Percentiles rank a stretch among this genome's conserved stretches.
These are phyloP conservation scores for Nephotettix cincticeps DNA, from an alignment of 1,140 invertebrate genomes.

Conservation along the genomic window DNA sequence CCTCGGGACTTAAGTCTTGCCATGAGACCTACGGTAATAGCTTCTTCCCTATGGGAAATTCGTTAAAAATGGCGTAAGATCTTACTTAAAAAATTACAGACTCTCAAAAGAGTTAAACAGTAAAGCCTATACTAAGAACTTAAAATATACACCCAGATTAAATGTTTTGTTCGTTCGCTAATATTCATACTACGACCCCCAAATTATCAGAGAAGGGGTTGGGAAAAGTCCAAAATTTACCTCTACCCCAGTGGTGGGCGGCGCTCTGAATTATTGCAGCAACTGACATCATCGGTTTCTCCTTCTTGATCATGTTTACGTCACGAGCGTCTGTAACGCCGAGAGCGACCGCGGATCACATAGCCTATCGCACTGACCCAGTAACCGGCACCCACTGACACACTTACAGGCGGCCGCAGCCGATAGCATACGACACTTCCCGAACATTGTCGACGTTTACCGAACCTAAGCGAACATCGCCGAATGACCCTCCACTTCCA, in stretches of 20 bases:
- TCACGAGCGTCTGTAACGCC: not conserved
- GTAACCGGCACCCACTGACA: constrained; percentile 9
- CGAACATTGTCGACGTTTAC: not conserved
- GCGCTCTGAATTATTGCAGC: constrained; percentile 72
- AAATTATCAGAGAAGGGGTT: no score
- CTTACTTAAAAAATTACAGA: no score
- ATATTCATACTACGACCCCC: not conserved
- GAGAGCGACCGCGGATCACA: not conserved
- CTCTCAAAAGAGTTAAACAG: no score
- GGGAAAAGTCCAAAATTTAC: constrained; percentile 38
- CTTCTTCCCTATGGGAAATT: no score
- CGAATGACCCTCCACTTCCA: not conserved
- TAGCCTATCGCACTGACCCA: not conserved
- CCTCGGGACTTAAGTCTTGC: no score
- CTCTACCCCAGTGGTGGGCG: constrained; percentile 57
- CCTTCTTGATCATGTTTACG: constrained; percentile 71
- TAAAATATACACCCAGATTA: no score
- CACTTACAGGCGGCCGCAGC: not conserved
- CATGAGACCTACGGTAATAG: no score
- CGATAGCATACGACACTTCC: not conserved
- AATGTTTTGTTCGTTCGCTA: no score
- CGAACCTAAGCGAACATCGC: not conserved
- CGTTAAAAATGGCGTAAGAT: no score
- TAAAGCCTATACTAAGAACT: no score
- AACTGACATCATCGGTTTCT: constrained; percentile 81